phyloP scores from a whole-genome alignment of 2,113 vertebrate genomes.

The Silurus meridionalis region DNA sequence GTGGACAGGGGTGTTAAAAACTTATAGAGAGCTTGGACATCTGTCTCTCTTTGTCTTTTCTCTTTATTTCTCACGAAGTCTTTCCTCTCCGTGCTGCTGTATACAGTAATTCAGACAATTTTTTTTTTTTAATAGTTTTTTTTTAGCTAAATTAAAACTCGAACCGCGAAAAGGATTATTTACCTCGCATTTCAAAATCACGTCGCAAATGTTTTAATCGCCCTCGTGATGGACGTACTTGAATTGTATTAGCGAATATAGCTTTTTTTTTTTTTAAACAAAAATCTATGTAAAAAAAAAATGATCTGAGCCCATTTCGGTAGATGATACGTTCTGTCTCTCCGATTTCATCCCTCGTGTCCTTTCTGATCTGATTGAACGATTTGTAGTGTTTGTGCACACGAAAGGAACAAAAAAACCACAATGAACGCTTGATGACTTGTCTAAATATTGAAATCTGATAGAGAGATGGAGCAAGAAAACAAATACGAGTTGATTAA shows the following conservation, averaged over 20 bases:
- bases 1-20: background rate
- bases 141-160: background rate
- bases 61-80: background rate
- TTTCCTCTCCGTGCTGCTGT: slow-evolving; percentile 2
- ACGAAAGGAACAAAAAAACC: background rate
- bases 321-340: background rate
- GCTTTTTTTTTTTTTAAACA: background rate
- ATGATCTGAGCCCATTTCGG: background rate
- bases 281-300: background rate
- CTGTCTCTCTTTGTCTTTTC: background rate
- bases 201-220: background rate
- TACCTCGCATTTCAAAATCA: slow-evolving; percentile 17
- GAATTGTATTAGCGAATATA: background rate
- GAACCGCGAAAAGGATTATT: slow-evolving; percentile 32
- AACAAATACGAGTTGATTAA: background rate
- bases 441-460: background rate
- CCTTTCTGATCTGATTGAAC: background rate
- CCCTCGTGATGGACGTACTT: slow-evolving; percentile 18
- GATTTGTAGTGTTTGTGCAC: background rate
- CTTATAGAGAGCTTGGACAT: background rate
- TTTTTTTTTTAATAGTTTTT: background rate
- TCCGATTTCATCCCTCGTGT: background rate
- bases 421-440: background rate
- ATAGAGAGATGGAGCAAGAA: background rate
- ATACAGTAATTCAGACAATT: background rate